phyloP scores from a whole-genome alignment of 2,888 invertebrate genomes.

The Clepsis dumicolana region DNA sequence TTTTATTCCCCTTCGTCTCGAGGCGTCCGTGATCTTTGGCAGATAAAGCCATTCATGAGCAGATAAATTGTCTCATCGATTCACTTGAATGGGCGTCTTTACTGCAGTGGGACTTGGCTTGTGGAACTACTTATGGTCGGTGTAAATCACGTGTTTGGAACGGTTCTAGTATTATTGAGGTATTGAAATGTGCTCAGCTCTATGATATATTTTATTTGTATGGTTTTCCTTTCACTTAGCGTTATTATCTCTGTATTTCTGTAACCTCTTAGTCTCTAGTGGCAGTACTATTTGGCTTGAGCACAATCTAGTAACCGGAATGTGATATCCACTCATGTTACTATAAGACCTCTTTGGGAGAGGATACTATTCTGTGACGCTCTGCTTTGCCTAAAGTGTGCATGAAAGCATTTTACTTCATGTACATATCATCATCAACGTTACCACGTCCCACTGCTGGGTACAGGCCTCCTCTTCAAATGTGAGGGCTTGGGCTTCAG shows the following conservation, averaged over 20 bases:
- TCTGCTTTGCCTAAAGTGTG: no score
- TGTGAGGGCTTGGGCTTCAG: no score
- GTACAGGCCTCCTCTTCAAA: no score
- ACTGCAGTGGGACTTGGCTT: constrained; percentile 22
- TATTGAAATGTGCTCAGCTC: constrained; percentile 23
- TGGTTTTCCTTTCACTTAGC: background rate
- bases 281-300: no score
- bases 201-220: constrained; percentile 8
- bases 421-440: no score
- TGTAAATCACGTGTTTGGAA: constrained; percentile 36
- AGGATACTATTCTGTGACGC: no score
- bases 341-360: no score
- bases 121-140: constrained; percentile 22
- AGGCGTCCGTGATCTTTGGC: constrained; percentile 31
- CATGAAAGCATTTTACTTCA: no score
- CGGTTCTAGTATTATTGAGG: background rate
- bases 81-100: constrained; percentile 25
- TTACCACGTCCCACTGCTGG: no score
- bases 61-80: constrained; percentile 40
- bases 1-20: constrained; percentile 1
- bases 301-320: no score
- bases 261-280: background rate
- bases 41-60: constrained; percentile 34
- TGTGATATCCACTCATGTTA: no score
- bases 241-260: background rate